These are phyloP conservation scores for Pinna nobilis DNA, from an alignment of 1,140 invertebrate species.

Conservation along the genomic window DNA sequence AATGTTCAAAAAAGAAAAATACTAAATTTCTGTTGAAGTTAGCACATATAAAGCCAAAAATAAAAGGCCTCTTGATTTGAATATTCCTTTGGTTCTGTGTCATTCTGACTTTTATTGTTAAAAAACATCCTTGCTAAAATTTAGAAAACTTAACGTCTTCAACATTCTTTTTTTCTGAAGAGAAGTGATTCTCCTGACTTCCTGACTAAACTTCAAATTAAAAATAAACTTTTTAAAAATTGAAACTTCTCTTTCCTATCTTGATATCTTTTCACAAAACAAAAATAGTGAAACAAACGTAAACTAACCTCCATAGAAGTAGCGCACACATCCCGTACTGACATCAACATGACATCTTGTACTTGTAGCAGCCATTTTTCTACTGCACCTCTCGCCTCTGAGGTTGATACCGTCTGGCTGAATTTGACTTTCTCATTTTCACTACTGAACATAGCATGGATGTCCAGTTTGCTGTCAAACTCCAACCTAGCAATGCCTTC, in stretches of 20 bases:
- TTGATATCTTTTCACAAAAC: too few species aligned
- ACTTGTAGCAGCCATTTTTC: slow-evolving; percentile 76
- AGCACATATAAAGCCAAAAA: too few species aligned
- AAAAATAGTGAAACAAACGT: neutral
- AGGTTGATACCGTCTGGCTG: slow-evolving; percentile 67
- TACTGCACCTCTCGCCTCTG: slow-evolving; percentile 73
- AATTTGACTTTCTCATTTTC: slow-evolving; percentile 74
- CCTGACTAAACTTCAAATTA: too few species aligned
- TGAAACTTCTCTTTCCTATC: too few species aligned
- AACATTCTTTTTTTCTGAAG: too few species aligned
- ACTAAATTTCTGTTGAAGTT: neutral
- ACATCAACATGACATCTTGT: slow-evolving; percentile 73
- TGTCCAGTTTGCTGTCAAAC: slow-evolving; percentile 74
- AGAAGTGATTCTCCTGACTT: too few species aligned
- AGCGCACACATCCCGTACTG: slow-evolving; percentile 71
- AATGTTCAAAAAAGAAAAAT: slow-evolving; percentile 3
- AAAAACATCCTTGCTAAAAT: too few species aligned
- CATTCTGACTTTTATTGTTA: too few species aligned
- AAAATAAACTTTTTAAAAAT: too few species aligned
- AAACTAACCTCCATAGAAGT: slow-evolving; percentile 63
- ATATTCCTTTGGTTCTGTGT: too few species aligned
- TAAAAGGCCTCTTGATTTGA: too few species aligned
- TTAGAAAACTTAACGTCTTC: too few species aligned
- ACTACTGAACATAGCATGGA: slow-evolving; percentile 74
- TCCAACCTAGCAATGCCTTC: slow-evolving; percentile 75